Percentiles rank a stretch among this genome's conserved stretches.
phyloP scores from a whole-genome alignment of 1,140 invertebrate species.

The Aleiodes sp. region DNA sequence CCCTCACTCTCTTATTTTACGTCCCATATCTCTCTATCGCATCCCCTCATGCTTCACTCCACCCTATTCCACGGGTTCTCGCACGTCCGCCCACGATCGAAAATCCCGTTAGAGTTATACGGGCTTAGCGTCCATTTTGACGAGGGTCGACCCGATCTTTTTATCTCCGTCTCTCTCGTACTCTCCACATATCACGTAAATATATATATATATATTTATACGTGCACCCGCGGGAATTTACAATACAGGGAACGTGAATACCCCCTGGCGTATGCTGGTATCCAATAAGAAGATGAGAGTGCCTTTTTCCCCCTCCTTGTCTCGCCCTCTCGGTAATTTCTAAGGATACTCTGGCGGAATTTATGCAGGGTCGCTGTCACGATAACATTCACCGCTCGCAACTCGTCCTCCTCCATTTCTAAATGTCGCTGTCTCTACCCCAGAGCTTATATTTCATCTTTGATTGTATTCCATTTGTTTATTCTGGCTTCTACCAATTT shows the following conservation, averaged over 20 bases:
- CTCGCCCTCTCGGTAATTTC: background rate
- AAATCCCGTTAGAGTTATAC: constrained; percentile 67
- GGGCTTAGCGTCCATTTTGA: constrained; percentile 66
- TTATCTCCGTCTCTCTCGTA: constrained; percentile 44
- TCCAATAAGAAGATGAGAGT: background rate
- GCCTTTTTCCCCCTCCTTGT: background rate
- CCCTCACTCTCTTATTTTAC: constrained; percentile 26
- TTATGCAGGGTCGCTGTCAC: no score
- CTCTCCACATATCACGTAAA: constrained; percentile 27
- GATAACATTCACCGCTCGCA: no score
- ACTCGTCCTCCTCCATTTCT: no score
- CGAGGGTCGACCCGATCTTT: constrained; percentile 44
- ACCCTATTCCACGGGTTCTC: constrained; percentile 42
- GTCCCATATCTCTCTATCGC: constrained; percentile 32
- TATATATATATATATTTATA: no score
- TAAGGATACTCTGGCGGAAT: background rate
- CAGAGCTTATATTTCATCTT: no score
- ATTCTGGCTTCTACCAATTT: no score
- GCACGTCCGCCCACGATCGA: constrained; percentile 62
- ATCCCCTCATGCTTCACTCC: constrained; percentile 36
- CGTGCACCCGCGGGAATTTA: constrained; percentile 20
- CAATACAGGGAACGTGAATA: constrained; percentile 31
- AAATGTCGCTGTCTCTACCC: no score
- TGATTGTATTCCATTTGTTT: no score
- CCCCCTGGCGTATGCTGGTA: constrained; percentile 9